Percentiles rank a stretch among this genome's conserved stretches.
Conservation (phyloP, 2,888 invertebrate species). For the Liopterus haemorrhoidalis region DNA sequence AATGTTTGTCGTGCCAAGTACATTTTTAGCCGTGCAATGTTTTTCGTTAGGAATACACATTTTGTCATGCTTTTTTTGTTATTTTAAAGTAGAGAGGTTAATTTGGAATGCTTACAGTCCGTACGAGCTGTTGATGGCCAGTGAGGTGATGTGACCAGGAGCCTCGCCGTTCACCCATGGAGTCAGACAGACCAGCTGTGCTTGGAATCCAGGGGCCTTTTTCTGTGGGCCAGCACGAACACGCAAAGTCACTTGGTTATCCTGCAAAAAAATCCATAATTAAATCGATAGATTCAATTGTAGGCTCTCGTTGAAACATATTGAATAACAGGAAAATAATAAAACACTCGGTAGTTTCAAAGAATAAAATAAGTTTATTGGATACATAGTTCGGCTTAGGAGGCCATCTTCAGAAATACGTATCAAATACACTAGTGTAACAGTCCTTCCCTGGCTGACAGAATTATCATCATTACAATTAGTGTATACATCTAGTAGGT, state of each 20-base stretch:
- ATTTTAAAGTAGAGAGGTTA: background rate
- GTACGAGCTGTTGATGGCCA: constrained; percentile 92
- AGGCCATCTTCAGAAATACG: background rate
- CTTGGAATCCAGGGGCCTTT: constrained; percentile 94
- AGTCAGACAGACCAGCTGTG: constrained; percentile 89
- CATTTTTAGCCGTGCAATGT: too few species aligned
- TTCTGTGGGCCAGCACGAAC: constrained; percentile 73
- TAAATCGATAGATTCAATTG: too few species aligned
- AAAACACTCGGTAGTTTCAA: too few species aligned
- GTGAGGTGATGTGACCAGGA: constrained; percentile 79
- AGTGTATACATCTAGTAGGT: background rate
- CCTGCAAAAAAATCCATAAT: constrained; percentile 35
- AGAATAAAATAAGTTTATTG: too few species aligned
- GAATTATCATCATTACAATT: constrained; percentile 29
- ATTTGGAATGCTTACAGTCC: constrained; percentile 74
- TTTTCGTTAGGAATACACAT: background rate
- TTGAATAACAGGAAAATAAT: too few species aligned
- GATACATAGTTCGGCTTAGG: background rate
- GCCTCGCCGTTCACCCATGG: constrained; percentile 71
- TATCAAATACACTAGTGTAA: constrained; percentile 33
- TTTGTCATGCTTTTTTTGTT: background rate
- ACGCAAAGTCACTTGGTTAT: constrained; percentile 50
- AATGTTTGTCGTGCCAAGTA: too few species aligned
- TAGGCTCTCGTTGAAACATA: too few species aligned
- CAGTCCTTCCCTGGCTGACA: too few species aligned